Evolutionary conservation across 2,888 invertebrate genomes (phyloP).

Genomic region (Zele albiditarsus): DNA sequence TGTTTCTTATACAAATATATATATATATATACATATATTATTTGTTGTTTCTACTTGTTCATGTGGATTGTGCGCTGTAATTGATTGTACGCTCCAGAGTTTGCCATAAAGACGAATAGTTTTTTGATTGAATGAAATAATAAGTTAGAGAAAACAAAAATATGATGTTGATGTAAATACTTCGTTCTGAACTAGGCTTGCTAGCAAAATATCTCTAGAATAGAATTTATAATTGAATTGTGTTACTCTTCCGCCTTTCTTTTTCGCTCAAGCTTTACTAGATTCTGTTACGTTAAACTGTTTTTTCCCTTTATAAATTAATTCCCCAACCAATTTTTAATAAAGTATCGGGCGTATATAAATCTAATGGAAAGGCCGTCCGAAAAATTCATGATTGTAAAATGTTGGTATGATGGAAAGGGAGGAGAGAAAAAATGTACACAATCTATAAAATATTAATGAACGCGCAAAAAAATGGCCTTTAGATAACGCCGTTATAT

Average conservation of each 20-base stretch:
- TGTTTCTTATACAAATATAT: neutral
- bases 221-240: slow-evolving; percentile 1
- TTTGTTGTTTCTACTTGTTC: neutral
- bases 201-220: slow-evolving; percentile 10
- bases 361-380: slow-evolving; percentile 23
- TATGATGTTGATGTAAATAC: slow-evolving; percentile 18
- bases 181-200: slow-evolving; percentile 26
- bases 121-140: slow-evolving; percentile 10
- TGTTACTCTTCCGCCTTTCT: neutral
- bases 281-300: neutral
- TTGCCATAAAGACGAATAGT: slow-evolving; percentile 38
- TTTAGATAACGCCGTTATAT: neutral
- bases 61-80: neutral
- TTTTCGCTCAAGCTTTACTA: neutral
- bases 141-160: neutral
- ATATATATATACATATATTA: neutral
- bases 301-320: neutral
- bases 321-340: neutral
- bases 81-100: slow-evolving; percentile 18
- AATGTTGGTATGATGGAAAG: neutral
- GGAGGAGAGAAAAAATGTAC: neutral
- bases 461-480: neutral
- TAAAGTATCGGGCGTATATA: slow-evolving; percentile 7
- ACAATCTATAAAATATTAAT: neutral
- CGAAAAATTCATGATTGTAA: neutral